A percentile compares a stretch with the other conserved stretches of the same genome.
Evolutionary conservation across 2,797 vertebrate genomes (phyloP).

Genomic region (Rhabdomys pumilio): DNA sequence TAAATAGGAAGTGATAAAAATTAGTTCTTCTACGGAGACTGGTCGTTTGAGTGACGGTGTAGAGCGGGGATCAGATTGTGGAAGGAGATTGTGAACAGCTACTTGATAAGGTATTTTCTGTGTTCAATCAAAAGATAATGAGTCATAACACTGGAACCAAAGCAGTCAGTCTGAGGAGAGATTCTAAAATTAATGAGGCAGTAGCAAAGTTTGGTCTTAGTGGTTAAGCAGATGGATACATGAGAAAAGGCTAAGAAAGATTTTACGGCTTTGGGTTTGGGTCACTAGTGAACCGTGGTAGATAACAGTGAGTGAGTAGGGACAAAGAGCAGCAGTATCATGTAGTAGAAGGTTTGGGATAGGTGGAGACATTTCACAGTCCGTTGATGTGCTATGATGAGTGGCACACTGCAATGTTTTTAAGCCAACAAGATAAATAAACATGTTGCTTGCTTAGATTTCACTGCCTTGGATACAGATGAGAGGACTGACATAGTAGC

Average conservation of each 20-base stretch:
- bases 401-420: not conserved
- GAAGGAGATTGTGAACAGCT: not conserved
- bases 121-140: conserved; percentile 10
- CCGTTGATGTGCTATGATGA: too few relatives aligned
- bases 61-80: not conserved
- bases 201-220: not conserved
- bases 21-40: conserved; percentile 26
- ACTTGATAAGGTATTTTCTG: not conserved
- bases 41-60: not conserved
- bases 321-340: not conserved
- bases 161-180: not conserved
- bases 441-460: not conserved
- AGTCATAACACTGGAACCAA: not conserved
- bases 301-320: not conserved
- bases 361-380: not conserved
- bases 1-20: not conserved
- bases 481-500: not conserved
- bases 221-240: not conserved
- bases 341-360: not conserved
- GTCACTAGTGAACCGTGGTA: not conserved
- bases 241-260: not conserved
- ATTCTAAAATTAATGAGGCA: conserved; percentile 42
- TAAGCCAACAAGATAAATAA: not conserved
- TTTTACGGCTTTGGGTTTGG: not conserved
- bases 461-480: not conserved